Evolutionary conservation across 2,113 vertebrate species (phyloP).

Genomic region (Kryptolebias marmoratus): DNA sequence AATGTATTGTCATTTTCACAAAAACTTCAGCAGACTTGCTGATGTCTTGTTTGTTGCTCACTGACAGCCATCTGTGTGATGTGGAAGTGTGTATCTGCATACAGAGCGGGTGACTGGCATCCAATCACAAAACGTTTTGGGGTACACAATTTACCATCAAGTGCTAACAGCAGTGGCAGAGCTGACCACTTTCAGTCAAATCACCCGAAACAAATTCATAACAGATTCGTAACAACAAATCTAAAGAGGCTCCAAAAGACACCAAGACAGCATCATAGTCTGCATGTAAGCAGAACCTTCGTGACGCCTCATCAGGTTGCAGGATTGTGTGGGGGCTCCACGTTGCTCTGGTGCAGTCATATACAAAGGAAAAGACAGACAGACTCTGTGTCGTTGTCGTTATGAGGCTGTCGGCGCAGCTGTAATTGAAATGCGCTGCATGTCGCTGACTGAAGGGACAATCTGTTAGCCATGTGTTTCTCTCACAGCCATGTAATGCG

Average conservation of each 20-base stretch:
- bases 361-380: constrained; percentile 63
- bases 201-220: too few species aligned
- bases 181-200: too few species aligned
- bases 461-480: constrained; percentile 86
- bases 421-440: constrained; percentile 84
- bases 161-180: too few species aligned
- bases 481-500: constrained; percentile 85
- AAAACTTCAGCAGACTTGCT: too few species aligned
- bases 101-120: too few species aligned
- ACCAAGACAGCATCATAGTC: constrained; percentile 17
- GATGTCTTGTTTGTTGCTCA: too few species aligned
- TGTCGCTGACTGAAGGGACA: constrained; percentile 80
- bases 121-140: too few species aligned
- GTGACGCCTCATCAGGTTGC: constrained; percentile 51
- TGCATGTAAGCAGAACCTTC: constrained; percentile 33
- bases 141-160: too few species aligned
- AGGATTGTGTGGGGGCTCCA: constrained; percentile 40
- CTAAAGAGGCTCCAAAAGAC: constrained; percentile 7
- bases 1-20: too few species aligned
- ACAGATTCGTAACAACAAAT: too few species aligned
- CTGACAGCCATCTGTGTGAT: too few species aligned
- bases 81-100: too few species aligned
- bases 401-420: constrained; percentile 61
- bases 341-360: constrained; percentile 43
- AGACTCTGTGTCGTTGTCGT: constrained; percentile 58